Percentiles rank a stretch among this genome's conserved stretches.
Evolutionary conservation across 2,113 vertebrate genomes (phyloP).

Genomic region (Melospiza georgiana): DNA sequence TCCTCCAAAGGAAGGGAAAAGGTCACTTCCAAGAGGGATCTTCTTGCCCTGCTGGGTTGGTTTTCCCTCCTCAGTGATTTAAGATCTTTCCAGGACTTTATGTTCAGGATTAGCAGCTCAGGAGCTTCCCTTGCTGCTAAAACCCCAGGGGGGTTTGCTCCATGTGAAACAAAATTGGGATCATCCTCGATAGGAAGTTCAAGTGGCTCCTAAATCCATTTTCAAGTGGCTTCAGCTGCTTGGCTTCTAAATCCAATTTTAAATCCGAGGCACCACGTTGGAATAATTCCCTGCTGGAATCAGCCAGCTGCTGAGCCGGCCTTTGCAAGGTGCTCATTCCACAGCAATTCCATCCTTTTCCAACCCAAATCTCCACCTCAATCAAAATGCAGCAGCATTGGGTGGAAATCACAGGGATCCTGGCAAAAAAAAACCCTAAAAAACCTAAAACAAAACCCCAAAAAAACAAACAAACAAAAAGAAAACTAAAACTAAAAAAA

Average conservation of each 20-base stretch:
- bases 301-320: neutral
- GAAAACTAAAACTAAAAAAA: neutral
- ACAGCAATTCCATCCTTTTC: neutral
- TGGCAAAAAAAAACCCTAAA: no score
- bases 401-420: neutral
- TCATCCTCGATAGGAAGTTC: neutral
- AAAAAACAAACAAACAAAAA: no score
- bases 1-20: neutral
- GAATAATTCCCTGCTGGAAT: constrained; percentile 21
- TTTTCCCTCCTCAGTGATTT: neutral
- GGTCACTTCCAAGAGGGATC: neutral
- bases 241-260: constrained; percentile 51
- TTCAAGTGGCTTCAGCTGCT: constrained; percentile 60
- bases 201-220: constrained; percentile 52
- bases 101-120: neutral
- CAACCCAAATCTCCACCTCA: neutral
- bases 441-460: neutral
- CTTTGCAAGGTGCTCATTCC: constrained; percentile 7
- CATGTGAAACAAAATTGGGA: constrained; percentile 13
- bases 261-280: neutral
- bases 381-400: neutral
- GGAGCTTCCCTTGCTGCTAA: neutral
- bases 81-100: neutral
- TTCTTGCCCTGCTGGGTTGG: neutral
- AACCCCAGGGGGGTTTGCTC: neutral